Evolutionary conservation across 2,797 vertebrate genomes (phyloP).

Genomic region (Rhabdophis nuchalis): DNA sequence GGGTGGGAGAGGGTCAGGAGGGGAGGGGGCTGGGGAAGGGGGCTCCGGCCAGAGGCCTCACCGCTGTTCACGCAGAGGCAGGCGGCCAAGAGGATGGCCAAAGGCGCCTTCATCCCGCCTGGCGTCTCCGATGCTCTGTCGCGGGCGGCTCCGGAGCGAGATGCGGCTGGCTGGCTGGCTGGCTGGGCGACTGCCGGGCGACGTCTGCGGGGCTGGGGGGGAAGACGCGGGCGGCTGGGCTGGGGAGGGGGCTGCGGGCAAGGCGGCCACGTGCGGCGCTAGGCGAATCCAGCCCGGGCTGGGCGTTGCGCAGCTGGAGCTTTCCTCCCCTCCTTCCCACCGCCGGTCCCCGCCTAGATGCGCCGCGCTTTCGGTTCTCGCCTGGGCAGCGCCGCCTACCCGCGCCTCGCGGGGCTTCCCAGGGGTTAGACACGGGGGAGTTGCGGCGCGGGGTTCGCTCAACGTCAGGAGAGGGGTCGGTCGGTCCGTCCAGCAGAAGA

Average conservation of each 20-base stretch:
- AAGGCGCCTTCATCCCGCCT: neutral
- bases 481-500: no score
- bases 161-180: neutral
- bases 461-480: no score
- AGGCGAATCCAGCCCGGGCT: neutral
- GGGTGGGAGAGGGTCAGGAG: neutral
- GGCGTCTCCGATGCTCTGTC: neutral
- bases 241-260: no score
- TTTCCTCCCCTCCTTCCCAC: fast-evolving
- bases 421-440: no score
- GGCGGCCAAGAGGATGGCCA: neutral
- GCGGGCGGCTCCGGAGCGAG: neutral
- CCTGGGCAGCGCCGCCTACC: no score
- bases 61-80: neutral
- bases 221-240: neutral
- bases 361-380: no score
- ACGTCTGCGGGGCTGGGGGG: no score
- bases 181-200: no score
- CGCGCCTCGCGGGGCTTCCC: no score
- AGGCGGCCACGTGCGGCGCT: neutral
- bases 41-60: neutral
- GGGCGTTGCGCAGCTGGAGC: neutral
- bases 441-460: no score
- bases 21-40: neutral
- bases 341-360: no score